phyloP scores from a whole-genome alignment of 2,888 invertebrate species.

The Nysson spinosus region DNA sequence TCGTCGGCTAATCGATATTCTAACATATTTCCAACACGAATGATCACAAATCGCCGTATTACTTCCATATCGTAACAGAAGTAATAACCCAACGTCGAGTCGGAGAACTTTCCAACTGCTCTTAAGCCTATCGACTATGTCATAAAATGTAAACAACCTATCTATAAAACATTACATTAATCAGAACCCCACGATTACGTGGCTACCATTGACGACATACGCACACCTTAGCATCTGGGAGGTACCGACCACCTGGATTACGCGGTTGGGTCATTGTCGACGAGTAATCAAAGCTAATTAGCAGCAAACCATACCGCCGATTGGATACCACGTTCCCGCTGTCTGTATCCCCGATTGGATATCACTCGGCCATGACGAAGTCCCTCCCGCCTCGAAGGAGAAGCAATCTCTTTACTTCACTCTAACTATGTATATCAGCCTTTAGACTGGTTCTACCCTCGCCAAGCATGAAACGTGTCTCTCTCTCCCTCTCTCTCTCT shows the following conservation, averaged over 20 bases:
- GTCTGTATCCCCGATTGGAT: slow-evolving; percentile 64
- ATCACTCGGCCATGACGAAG: slow-evolving; percentile 67
- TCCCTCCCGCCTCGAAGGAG: slow-evolving; percentile 62
- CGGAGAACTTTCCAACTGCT: no score
- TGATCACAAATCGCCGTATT: no score
- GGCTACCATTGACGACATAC: no score
- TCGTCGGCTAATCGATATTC: slow-evolving; percentile 30
- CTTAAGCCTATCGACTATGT: no score
- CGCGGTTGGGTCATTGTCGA: slow-evolving; percentile 56
- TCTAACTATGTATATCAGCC: slow-evolving; percentile 21
- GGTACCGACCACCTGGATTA: slow-evolving; percentile 62
- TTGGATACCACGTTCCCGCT: slow-evolving; percentile 54
- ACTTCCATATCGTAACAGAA: no score
- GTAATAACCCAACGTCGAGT: slow-evolving; percentile 3
- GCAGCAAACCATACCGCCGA: slow-evolving; percentile 60
- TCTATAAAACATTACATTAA: no score
- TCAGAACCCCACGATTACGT: no score
- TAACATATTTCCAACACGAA: no score
- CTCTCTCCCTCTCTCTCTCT: slow-evolving; percentile 13
- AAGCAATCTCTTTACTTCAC: slow-evolving; percentile 28
- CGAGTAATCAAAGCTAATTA: slow-evolving; percentile 69
- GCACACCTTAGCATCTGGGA: slow-evolving; percentile 10
- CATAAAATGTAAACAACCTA: no score
- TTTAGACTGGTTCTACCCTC: slow-evolving; percentile 49
- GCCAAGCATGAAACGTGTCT: no score